These are phyloP conservation scores for Heliconius congener DNA, from an alignment of 1,140 invertebrate species.

Conservation along the genomic window DNA sequence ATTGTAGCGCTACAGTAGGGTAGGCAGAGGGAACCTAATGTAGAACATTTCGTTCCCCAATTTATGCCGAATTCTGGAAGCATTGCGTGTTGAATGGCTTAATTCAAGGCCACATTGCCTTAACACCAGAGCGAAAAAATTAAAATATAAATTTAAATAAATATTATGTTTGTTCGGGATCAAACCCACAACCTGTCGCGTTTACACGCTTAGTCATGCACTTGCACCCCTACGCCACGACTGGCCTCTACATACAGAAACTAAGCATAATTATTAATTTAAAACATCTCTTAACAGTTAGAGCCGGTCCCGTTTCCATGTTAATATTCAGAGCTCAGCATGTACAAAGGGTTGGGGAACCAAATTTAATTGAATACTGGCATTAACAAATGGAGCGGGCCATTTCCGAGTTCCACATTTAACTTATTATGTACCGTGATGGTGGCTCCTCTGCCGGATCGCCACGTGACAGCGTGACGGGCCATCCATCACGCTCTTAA, in stretches of 20 bases:
- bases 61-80: no score
- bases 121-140: no score
- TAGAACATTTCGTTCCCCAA: no score
- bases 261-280: constrained; percentile 33
- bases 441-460: constrained; percentile 59
- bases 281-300: constrained; percentile 41
- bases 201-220: no score
- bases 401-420: constrained; percentile 76
- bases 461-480: constrained; percentile 70
- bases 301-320: constrained; percentile 39
- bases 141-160: no score
- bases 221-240: no score
- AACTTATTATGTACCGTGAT: constrained; percentile 76
- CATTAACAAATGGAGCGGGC: constrained; percentile 77
- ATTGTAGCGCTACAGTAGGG: no score
- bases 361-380: constrained; percentile 78
- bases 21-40: no score
- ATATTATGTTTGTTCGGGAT: no score
- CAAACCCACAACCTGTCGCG: no score
- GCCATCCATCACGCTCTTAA: constrained; percentile 78
- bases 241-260: no score
- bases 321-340: constrained; percentile 68
- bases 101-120: neutral
- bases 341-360: constrained; percentile 71
- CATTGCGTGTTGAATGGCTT: no score